Percentiles rank a stretch among this genome's conserved stretches.
Conservation (phyloP, 2,797 vertebrate genomes). For the Pseudochirops corinnae region DNA sequence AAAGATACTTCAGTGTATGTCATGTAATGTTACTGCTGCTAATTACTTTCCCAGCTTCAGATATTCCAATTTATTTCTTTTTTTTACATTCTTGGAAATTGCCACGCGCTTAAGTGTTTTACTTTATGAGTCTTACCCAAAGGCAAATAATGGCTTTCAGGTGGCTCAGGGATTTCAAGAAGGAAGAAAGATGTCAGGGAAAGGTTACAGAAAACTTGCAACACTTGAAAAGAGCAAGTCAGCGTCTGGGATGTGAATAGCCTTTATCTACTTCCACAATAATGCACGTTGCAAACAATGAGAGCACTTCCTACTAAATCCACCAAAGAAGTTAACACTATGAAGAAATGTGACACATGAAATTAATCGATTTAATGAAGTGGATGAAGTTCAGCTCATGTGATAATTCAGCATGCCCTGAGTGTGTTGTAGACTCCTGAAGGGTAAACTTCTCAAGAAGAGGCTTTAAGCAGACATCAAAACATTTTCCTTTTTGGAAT, state of each 20-base stretch:
- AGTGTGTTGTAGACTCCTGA: background rate
- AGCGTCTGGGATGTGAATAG: conserved; percentile 30
- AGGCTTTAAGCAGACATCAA: background rate
- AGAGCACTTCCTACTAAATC: background rate
- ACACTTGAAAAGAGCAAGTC: conserved; percentile 46
- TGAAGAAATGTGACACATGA: conserved; percentile 45
- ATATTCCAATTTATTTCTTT: conserved; percentile 42
- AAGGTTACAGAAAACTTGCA: conserved; percentile 46
- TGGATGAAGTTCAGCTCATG: conserved; percentile 18
- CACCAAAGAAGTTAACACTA: conserved; percentile 51
- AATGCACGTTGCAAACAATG: conserved; percentile 33
- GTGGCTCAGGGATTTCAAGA: conserved; percentile 53
- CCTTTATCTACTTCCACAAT: conserved; percentile 45
- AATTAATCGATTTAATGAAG: conserved; percentile 39
- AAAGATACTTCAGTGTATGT: conserved; percentile 24
- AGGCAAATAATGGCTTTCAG: conserved; percentile 51
- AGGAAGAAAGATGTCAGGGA: conserved; percentile 43
- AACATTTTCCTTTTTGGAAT: background rate
- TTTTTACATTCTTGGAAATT: conserved; percentile 55
- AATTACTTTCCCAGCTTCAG: conserved; percentile 63
- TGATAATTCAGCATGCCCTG: background rate
- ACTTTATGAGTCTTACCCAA: conserved; percentile 60
- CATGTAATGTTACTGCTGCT: conserved; percentile 22
- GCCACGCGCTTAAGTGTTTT: conserved; percentile 67
- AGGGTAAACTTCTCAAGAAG: background rate